These are phyloP conservation scores for Exephanes ischioxanthus DNA, from an alignment of 2,888 invertebrate genomes.

Conservation along the genomic window DNA sequence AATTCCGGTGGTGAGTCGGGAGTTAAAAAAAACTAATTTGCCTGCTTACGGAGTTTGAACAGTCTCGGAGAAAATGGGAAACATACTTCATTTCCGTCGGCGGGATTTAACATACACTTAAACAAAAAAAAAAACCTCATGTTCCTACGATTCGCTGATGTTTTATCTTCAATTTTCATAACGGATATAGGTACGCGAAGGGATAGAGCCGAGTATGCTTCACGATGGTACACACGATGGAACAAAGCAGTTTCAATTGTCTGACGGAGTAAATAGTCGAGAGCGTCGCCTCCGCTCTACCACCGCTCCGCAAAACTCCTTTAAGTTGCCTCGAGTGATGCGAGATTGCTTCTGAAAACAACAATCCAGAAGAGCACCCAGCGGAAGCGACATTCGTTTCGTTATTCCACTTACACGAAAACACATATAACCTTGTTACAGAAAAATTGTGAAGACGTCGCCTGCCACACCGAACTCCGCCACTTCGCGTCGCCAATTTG, in stretches of 20 bases:
- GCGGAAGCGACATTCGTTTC: constrained; percentile 50
- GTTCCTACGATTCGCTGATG: neutral
- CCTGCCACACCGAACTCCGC: constrained; percentile 32
- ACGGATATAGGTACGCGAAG: neutral
- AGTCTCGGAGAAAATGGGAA: neutral
- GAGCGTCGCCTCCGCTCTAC: constrained; percentile 17
- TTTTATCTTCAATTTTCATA: neutral
- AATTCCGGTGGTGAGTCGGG: too few relatives aligned
- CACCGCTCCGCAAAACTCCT: constrained; percentile 49
- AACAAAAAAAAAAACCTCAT: neutral
- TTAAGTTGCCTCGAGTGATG: constrained; percentile 65
- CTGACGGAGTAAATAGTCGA: constrained; percentile 51
- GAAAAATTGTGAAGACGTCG: constrained; percentile 29
- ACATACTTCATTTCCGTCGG: neutral
- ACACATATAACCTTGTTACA: neutral
- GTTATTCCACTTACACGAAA: constrained; percentile 36
- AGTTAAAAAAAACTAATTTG: too few relatives aligned
- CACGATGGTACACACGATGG: neutral
- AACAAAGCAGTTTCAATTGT: constrained; percentile 39
- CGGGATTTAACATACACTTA: neutral
- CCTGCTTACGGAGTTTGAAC: too few relatives aligned
- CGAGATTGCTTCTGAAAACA: constrained; percentile 63
- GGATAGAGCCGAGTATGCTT: neutral
- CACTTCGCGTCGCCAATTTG: constrained; percentile 52
- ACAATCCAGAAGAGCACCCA: constrained; percentile 57